Evolutionary conservation across 2,888 invertebrate genomes (phyloP).

Genomic region (Hoplodrina ambigua): DNA sequence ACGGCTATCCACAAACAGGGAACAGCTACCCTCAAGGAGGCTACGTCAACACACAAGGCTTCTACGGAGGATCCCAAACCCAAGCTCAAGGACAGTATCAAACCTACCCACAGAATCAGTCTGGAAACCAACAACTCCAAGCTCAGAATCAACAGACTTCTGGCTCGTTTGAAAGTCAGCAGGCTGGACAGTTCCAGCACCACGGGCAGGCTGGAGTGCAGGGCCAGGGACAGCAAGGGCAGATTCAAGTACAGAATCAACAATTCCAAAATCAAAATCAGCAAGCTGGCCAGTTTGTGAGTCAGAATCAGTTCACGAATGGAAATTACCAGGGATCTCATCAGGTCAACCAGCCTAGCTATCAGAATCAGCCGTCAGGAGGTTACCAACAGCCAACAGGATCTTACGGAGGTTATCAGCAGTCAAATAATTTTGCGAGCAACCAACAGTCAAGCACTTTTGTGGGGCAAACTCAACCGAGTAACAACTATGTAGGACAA

Average conservation of each 20-base stretch:
- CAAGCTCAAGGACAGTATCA: conserved; percentile 63
- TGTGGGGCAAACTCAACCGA: conserved; percentile 41
- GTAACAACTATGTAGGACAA: conserved; percentile 37
- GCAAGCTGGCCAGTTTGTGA: conserved; percentile 53
- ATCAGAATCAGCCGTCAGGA: conserved; percentile 34
- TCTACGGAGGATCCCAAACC: conserved; percentile 55
- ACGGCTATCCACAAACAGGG: conserved; percentile 60
- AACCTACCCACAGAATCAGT: conserved; percentile 57
- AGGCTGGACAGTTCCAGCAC: conserved; percentile 60
- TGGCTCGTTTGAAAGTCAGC: conserved; percentile 49
- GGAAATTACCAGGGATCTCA: conserved; percentile 55
- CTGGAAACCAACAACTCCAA: conserved; percentile 51
- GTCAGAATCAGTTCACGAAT: conserved; percentile 54
- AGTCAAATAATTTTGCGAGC: conserved; percentile 21
- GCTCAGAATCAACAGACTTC: conserved; percentile 53
- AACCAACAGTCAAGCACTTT: conserved; percentile 45
- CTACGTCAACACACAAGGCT: conserved; percentile 46
- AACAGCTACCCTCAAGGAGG: conserved; percentile 57
- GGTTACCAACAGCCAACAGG: conserved; percentile 45
- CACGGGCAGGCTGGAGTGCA: conserved; percentile 57
- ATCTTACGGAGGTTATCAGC: conserved; percentile 46
- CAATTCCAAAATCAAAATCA: conserved; percentile 46
- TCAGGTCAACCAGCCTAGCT: conserved; percentile 37
- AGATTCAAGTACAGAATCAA: conserved; percentile 44
- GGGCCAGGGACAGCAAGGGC: conserved; percentile 32